Evolutionary conservation across 2,888 invertebrate species (phyloP), one percentile per base, ranked within the genome.

Genomic region (Hypomecis punctinalis): DNA sequence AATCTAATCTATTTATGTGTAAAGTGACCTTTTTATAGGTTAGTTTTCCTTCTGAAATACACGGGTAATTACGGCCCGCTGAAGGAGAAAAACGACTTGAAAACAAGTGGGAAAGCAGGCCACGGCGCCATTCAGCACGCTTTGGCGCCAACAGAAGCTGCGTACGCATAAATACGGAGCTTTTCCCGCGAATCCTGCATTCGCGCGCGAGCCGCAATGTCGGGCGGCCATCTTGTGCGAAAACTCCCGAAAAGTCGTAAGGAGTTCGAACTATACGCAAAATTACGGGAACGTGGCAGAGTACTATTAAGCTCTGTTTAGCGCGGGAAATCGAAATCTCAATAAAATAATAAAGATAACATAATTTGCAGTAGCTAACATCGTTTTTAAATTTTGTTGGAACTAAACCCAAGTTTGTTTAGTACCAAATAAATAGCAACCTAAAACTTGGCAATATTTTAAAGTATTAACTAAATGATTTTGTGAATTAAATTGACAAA

Each of bases 181-280:
- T 72, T 76, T 77, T 74, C 71, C 67, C 68, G 56, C 54, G 72
- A 82, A 88, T 85, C 84, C 79, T 83, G 83, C 88, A 90, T 85
- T 89, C 81, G 70, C 75, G 74, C 76, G 76, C 62, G 74, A 73
- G 72, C 82, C 72, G 77, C 74, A 76, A 76, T 80, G 78, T 68
- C 71, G 68, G 71, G 64, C 53, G 61, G 70, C 63, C 65, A 67
- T 73, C 37, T 76, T 74, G 63, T 13, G 62, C 61, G 68, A 70
- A 71, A 75, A 73, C 53, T 71, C 72, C 64, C 64, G 78, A 23
- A 70, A 72, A 33, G 5, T 11, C 9, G 61, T 69, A 71, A 37
- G 57, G 66, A 73, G 23, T 23, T 23, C 23, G 23, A 68, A 65
- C 61, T 68, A 1, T 66, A 67, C 56, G 46, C 56, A 39, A 9